phyloP scores from a whole-genome alignment of 2,888 invertebrate genomes.

The Octodonta nipae region DNA sequence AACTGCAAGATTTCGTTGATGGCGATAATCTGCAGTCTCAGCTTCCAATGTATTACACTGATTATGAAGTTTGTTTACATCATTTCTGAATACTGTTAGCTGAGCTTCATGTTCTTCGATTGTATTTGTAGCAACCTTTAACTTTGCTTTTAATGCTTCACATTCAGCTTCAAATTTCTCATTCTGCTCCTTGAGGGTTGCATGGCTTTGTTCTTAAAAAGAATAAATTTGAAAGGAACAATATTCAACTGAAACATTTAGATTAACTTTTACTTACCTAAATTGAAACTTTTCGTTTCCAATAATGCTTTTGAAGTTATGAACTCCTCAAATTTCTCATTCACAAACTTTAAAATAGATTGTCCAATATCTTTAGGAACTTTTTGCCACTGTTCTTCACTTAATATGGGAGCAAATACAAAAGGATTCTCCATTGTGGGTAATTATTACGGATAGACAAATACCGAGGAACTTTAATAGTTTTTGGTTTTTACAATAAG shows the following conservation, averaged over 20 bases:
- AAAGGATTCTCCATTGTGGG: conserved; percentile 27
- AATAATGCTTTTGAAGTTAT: conserved; percentile 60
- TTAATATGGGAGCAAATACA: conserved; percentile 34
- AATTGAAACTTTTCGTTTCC: conserved; percentile 49
- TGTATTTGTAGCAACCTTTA: conserved; percentile 48
- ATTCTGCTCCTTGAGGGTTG: conserved; percentile 28
- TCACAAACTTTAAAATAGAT: conserved; percentile 50
- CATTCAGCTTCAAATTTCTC: conserved; percentile 48
- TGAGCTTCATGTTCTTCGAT: conserved; percentile 51
- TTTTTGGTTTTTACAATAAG: too few relatives aligned
- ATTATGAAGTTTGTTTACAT: conserved; percentile 51
- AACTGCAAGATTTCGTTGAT: conserved; percentile 54
- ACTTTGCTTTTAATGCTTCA: conserved; percentile 48
- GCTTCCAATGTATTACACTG: conserved; percentile 50
- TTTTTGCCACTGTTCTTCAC: conserved; percentile 41
- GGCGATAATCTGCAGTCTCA: conserved; percentile 51
- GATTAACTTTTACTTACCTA: conserved; percentile 46
- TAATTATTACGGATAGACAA: too few relatives aligned
- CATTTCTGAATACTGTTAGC: conserved; percentile 46
- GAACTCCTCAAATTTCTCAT: conserved; percentile 54
- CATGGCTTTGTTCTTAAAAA: neutral
- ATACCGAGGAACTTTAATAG: too few relatives aligned
- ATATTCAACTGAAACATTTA: too few relatives aligned
- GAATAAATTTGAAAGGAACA: neutral
- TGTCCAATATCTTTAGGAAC: conserved; percentile 41